Evolutionary conservation across 2,888 invertebrate species (phyloP), one percentile per base, ranked within the genome.

Genomic region (Sinohyriopsis cumingii): DNA sequence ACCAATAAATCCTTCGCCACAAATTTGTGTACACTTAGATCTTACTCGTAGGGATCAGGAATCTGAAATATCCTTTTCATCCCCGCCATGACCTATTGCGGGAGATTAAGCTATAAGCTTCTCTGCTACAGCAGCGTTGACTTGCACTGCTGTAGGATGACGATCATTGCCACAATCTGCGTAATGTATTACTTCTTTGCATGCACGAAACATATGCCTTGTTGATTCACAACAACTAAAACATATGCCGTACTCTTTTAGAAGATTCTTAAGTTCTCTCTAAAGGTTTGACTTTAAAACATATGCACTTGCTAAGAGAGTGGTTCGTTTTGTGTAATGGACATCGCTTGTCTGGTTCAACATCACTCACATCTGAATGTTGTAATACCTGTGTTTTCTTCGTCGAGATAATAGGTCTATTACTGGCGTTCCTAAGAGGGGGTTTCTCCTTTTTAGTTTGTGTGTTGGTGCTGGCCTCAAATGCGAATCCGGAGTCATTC

Each of bases 311-410:
- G 24, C 63, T 63, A 5, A 72, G 59, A 5, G 24, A 22, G 55
- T 72, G 72, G 24, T 45, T 54, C 45, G 68, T 66, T n/a, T 59
- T 62, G 61, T 72, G 72, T n/a, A 72, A 55, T 5, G 66, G 63
- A 61, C 69, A 69, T n/a, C n/a, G n/a, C n/a, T n/a, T n/a, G n/a
- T n/a, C n/a, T n/a, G n/a, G n/a, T n/a, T n/a, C n/a, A n/a, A n/a
- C n/a, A n/a, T n/a, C n/a, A n/a, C n/a, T n/a, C n/a, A n/a, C n/a
- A n/a, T n/a, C n/a, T n/a, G n/a, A n/a, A n/a, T n/a, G n/a, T n/a
- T n/a, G n/a, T n/a, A n/a, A n/a, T n/a, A n/a, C n/a, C n/a, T n/a
- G n/a, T n/a, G n/a, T n/a, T n/a, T n/a, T n/a, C n/a, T n/a, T n/a
- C n/a, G n/a, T n/a, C n/a, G n/a, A n/a, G n/a, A n/a, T n/a, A n/a